Percentiles rank a stretch among this genome's conserved stretches.
phyloP scores from a whole-genome alignment of 1,140 invertebrate species.

The Drosophila punjabiensis region DNA sequence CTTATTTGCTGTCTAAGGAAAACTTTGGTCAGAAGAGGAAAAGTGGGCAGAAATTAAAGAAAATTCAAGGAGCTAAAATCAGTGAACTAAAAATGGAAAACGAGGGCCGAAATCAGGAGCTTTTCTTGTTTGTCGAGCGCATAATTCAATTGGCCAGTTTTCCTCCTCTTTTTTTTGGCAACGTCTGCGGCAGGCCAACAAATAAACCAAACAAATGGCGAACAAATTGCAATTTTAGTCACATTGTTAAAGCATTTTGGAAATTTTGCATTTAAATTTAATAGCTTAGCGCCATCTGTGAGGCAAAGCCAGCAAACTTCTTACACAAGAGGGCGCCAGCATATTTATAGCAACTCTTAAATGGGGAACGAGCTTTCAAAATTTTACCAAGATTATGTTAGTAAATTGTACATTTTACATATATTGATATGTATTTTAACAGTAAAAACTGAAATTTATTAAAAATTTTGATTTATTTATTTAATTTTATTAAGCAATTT shows the following conservation, averaged over 20 bases:
- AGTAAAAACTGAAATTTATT: background rate
- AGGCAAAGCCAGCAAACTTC: background rate
- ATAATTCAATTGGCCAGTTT: constrained; percentile 67
- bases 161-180: constrained; percentile 16
- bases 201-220: background rate
- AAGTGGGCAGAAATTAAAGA: background rate
- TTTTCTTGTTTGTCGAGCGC: constrained; percentile 54
- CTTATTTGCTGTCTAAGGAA: constrained; percentile 2
- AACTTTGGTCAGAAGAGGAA: background rate
- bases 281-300: background rate
- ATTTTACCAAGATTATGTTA: background rate
- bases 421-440: background rate
- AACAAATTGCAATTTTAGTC: constrained; percentile 4
- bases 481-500: no score
- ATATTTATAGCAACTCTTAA: background rate
- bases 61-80: constrained; percentile 5
- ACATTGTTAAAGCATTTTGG: background rate
- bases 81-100: constrained; percentile 6
- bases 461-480: background rate
- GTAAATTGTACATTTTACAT: background rate
- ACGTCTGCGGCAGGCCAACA: constrained; percentile 1
- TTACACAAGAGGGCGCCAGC: background rate
- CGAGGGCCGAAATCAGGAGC: background rate
- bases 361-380: background rate
- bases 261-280: background rate